Evolutionary conservation across 1,140 invertebrate genomes (phyloP).

Genomic region (Heterodera carotae): DNA sequence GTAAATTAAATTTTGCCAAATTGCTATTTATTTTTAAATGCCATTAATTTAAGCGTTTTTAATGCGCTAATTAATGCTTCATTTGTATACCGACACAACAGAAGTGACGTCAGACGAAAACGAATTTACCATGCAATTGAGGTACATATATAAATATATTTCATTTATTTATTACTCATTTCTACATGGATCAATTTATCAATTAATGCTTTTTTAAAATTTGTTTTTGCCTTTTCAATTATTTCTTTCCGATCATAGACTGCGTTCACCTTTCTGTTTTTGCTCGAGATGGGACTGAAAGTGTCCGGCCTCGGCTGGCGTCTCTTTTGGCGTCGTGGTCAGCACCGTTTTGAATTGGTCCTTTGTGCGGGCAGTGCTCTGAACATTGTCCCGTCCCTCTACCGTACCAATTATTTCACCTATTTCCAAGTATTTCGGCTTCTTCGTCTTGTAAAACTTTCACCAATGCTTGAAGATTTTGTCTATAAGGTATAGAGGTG

Average conservation of each 20-base stretch:
- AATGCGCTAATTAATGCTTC: slow-evolving; percentile 93
- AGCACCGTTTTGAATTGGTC: slow-evolving; percentile 95
- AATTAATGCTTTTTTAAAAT: slow-evolving; percentile 24
- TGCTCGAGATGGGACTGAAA: slow-evolving; percentile 93
- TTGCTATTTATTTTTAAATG: slow-evolving; percentile 72
- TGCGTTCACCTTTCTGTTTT: slow-evolving; percentile 78
- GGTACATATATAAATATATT: slow-evolving; percentile 67
- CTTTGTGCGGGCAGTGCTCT: slow-evolving; percentile 90
- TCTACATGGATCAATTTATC: too few species aligned
- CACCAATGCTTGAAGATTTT: slow-evolving; percentile 96
- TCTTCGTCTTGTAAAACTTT: slow-evolving; percentile 94
- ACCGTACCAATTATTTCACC: slow-evolving; percentile 83
- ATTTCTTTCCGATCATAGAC: slow-evolving; percentile 34
- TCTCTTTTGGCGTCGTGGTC: slow-evolving; percentile 90
- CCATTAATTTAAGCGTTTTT: slow-evolving; percentile 70
- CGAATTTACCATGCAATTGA: slow-evolving; percentile 89
- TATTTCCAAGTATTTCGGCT: slow-evolving; percentile 83
- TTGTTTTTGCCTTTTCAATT: slow-evolving; percentile 16
- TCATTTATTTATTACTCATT: too few species aligned
- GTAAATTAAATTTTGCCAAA: slow-evolving; percentile 67
- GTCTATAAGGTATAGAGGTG: slow-evolving; percentile 79
- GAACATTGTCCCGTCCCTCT: slow-evolving; percentile 82
- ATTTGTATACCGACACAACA: slow-evolving; percentile 91
- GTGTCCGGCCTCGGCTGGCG: slow-evolving; percentile 93
- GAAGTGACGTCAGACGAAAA: slow-evolving; percentile 75